phyloP scores from a whole-genome alignment of 2,888 invertebrate species.

The Trissolcus japonicus region DNA sequence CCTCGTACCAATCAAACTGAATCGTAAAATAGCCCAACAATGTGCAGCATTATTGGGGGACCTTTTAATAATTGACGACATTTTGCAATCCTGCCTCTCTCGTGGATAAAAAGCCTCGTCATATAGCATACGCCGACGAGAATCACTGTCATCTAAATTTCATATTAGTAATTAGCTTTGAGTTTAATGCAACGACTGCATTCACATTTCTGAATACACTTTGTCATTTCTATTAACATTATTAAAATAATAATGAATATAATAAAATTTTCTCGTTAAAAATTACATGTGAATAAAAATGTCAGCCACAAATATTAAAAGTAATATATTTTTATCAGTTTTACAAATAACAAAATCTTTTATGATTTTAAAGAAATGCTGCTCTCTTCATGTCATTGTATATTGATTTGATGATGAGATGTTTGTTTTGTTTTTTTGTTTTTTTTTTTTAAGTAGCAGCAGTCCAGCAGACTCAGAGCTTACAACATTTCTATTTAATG shows the following conservation, averaged over 20 bases:
- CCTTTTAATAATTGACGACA: constrained; percentile 28
- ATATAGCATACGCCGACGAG: neutral
- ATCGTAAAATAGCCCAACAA: constrained; percentile 36
- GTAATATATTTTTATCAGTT: too few species aligned
- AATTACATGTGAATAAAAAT: too few species aligned
- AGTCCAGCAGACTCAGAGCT: constrained; percentile 28
- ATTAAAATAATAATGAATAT: too few species aligned
- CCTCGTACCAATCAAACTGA: constrained; percentile 27
- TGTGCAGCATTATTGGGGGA: constrained; percentile 22
- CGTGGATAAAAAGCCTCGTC: constrained; percentile 15
- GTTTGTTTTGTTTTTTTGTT: too few species aligned
- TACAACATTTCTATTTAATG: constrained; percentile 56
- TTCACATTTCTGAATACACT: neutral
- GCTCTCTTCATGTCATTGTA: too few species aligned
- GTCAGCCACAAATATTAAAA: too few species aligned
- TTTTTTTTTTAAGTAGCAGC: neutral
- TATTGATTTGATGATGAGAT: too few species aligned
- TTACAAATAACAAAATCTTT: too few species aligned
- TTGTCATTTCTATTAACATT: neutral
- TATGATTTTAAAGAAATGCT: too few species aligned
- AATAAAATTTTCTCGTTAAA: too few species aligned
- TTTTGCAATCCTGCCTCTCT: constrained; percentile 3
- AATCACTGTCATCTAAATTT: constrained; percentile 20
- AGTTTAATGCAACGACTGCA: neutral
- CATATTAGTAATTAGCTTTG: constrained; percentile 17